Evolutionary conservation across 2,888 invertebrate species (phyloP).

Genomic region (Agelastica alni): DNA sequence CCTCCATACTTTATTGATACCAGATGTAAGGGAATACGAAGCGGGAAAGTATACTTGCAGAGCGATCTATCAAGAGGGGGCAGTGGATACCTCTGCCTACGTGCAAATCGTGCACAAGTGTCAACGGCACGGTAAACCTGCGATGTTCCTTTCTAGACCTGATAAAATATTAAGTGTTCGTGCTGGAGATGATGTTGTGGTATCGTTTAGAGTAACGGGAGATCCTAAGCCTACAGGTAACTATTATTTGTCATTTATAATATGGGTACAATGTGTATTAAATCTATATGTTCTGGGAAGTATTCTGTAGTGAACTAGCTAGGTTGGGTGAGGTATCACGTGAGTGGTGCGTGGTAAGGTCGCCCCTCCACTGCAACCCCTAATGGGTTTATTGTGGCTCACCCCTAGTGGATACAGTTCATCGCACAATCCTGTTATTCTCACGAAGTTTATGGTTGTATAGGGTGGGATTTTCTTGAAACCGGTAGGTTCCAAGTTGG

Average conservation of each 20-base stretch:
- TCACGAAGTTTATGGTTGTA: no score
- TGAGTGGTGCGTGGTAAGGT: no score
- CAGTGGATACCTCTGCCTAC: slow-evolving; percentile 73
- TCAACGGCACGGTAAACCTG: slow-evolving; percentile 71
- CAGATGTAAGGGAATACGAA: slow-evolving; percentile 73
- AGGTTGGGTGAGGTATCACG: no score
- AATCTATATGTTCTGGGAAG: no score
- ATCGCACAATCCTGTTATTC: no score
- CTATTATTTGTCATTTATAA: slow-evolving; percentile 17
- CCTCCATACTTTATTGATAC: slow-evolving; percentile 74
- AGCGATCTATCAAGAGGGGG: slow-evolving; percentile 66
- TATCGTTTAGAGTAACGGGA: slow-evolving; percentile 81
- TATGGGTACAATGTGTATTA: neutral
- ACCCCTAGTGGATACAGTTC: no score
- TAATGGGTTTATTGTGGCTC: no score
- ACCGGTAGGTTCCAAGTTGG: no score
- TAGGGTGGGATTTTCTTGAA: no score
- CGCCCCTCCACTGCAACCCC: no score
- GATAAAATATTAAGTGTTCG: slow-evolving; percentile 75
- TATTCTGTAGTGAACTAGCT: no score
- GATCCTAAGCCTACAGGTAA: slow-evolving; percentile 85
- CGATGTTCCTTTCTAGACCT: slow-evolving; percentile 78
- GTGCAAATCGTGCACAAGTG: slow-evolving; percentile 69
- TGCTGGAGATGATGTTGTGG: slow-evolving; percentile 79
- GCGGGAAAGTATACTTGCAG: slow-evolving; percentile 78